These are phyloP conservation scores for Cheilosia variabilis DNA, from an alignment of 2,888 invertebrate genomes.

Conservation along the genomic window DNA sequence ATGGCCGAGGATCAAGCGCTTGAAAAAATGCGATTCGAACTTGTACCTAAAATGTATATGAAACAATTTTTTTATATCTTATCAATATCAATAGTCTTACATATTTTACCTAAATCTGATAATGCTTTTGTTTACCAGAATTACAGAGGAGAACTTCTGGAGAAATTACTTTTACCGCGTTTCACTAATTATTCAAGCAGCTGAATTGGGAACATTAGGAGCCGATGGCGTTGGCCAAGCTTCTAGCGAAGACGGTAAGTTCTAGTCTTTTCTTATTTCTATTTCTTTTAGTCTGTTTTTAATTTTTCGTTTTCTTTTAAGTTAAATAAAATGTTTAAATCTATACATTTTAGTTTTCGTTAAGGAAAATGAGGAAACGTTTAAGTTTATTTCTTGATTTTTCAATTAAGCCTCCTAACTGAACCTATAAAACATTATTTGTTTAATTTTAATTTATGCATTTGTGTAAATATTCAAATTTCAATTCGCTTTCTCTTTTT, in stretches of 20 bases:
- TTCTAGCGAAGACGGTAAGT: slow-evolving; percentile 84
- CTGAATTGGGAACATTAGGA: slow-evolving; percentile 86
- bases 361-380: slow-evolving; percentile 76
- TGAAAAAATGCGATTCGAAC: slow-evolving; percentile 99
- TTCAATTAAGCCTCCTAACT: slow-evolving; percentile 42
- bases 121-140: slow-evolving; percentile 84
- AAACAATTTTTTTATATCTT: slow-evolving; percentile 1
- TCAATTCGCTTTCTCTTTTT: slow-evolving; percentile 53
- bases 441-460: slow-evolving; percentile 41
- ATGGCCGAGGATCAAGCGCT: slow-evolving; percentile 97
- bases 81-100: not conserved
- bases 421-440: slow-evolving; percentile 26
- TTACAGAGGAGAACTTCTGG: slow-evolving; percentile 99
- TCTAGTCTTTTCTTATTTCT: slow-evolving; percentile 77
- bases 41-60: slow-evolving; percentile 99
- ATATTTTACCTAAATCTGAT: slow-evolving; percentile 1
- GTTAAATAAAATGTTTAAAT: slow-evolving; percentile 14
- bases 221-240: slow-evolving; percentile 83
- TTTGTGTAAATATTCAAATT: slow-evolving; percentile 55
- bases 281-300: slow-evolving; percentile 78
- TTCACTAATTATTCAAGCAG: slow-evolving; percentile 98
- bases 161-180: slow-evolving; percentile 99
- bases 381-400: slow-evolving; percentile 47
- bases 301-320: slow-evolving; percentile 32
- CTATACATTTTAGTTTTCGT: slow-evolving; percentile 38